Evolutionary conservation across 1,140 invertebrate species (phyloP).

Genomic region (Acromyrmex heyeri): DNA sequence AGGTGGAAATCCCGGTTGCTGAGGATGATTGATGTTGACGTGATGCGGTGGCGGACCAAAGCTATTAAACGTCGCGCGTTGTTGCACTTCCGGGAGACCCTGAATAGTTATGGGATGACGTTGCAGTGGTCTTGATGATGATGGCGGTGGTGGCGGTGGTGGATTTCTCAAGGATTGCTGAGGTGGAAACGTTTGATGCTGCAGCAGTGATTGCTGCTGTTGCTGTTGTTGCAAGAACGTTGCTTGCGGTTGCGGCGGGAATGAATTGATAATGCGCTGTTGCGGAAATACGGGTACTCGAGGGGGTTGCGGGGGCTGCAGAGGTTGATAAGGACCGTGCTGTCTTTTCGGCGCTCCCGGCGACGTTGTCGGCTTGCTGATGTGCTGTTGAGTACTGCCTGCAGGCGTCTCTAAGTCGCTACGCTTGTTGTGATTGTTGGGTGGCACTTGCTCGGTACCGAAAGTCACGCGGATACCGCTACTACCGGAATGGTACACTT

Average conservation of each 20-base stretch:
- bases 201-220: slow-evolving; percentile 80
- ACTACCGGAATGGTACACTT: slow-evolving; percentile 91
- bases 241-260: slow-evolving; percentile 82
- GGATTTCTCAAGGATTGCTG: slow-evolving; percentile 42
- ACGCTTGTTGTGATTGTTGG: slow-evolving; percentile 85
- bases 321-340: slow-evolving; percentile 83
- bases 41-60: slow-evolving; percentile 76
- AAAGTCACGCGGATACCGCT: slow-evolving; percentile 92
- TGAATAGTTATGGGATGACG: slow-evolving; percentile 83
- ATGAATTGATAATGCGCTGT: slow-evolving; percentile 83
- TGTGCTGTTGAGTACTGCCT: slow-evolving; percentile 73
- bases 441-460: slow-evolving; percentile 88
- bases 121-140: slow-evolving; percentile 76
- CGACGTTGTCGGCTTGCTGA: slow-evolving; percentile 70
- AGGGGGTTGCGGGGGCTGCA: slow-evolving; percentile 79
- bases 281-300: slow-evolving; percentile 85
- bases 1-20: slow-evolving; percentile 78
- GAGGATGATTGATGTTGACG: slow-evolving; percentile 79
- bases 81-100: slow-evolving; percentile 82
- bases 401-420: slow-evolving; percentile 82
- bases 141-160: slow-evolving; percentile 64
- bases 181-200: slow-evolving; percentile 76
- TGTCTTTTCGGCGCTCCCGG: slow-evolving; percentile 81
- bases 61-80: slow-evolving; percentile 78
- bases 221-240: slow-evolving; percentile 84